Base-by-base conservation (phyloP, 2,888 invertebrate genomes). In the Phortica magna region DNA sequence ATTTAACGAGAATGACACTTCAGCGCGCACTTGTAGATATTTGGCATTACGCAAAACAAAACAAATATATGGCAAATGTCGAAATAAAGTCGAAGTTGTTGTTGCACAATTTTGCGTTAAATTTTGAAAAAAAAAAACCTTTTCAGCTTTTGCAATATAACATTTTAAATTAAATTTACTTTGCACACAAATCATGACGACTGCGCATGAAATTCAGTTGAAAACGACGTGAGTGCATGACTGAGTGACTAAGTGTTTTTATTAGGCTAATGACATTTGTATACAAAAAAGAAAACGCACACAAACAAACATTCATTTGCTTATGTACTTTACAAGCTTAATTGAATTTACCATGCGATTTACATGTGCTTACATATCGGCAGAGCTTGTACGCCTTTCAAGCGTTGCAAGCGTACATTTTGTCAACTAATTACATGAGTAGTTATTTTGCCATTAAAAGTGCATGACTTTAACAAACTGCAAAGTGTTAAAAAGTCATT, bases 351-450 rank as follows among this genome's bases (percentile, higher is more conserved):
- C 2, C 48, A 48, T 48, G 48, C 48, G 48, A 48, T 48, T 14
- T 14, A 48, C 9, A 31, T 31, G 31, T 31, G 3, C 14, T 48
- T 48, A 12, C 14, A 12, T 48, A 14, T 48, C 48, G 43, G 43
- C n/a, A n/a, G n/a, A n/a, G n/a, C 48, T 48, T 48, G 4, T 6
- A 5, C 14, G 48, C 48, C 10, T 43, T 7, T 43, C 10, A 10
- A 10, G 7, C 43, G 43, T 43, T 43, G 43, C n/a, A n/a, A 10
- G 6, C 43, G 17, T 19, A 61, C 17, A 4, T 61, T 19, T 43
- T 6, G 12, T 7, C 76, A 80, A 80, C 80, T 84, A 88, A 85
- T 85, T 88, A 79, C 73, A 31, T 17, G 53, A 53, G 64, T 75
- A 64, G 71, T 75, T 71, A 71, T 71, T 71, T 75, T 71, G 31